Evolutionary conservation across 2,797 vertebrate genomes (phyloP).

Genomic region (Phrynocephalus forsythii): DNA sequence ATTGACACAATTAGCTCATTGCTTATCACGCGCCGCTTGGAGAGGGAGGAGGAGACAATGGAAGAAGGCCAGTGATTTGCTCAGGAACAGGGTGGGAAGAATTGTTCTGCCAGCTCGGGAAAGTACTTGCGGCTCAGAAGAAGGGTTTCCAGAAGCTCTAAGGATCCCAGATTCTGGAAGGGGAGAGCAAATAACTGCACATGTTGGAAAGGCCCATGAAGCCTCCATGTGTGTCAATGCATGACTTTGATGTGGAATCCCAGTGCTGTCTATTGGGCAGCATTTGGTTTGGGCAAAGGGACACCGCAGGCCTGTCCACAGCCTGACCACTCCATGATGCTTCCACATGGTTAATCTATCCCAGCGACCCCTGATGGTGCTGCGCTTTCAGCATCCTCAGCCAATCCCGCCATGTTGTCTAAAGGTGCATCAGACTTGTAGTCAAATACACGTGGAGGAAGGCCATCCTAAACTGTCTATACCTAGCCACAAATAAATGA

Average conservation of each 20-base stretch:
- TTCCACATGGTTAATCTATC: not conserved
- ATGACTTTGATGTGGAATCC: not conserved
- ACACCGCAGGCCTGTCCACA: not conserved
- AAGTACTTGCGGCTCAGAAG: not conserved
- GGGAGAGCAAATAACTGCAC: not conserved
- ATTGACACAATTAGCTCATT: slow-evolving; percentile 18
- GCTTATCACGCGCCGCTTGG: not conserved
- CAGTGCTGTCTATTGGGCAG: too few species aligned
- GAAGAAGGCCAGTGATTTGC: not conserved
- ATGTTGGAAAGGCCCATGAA: not conserved
- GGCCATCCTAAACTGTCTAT: not conserved
- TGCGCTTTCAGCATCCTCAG: not conserved
- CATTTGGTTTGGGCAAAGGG: not conserved
- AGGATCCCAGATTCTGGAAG: not conserved
- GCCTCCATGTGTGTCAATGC: too few species aligned
- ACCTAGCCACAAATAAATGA: not conserved
- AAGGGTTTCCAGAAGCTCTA: too few species aligned
- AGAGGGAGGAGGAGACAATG: not conserved
- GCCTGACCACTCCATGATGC: not conserved
- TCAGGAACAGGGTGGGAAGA: not conserved
- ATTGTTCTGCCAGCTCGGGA: not conserved
- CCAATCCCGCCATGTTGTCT: not conserved
- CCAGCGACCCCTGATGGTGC: not conserved
- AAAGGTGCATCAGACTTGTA: not conserved
- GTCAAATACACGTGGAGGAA: not conserved